Conservation (phyloP, 2,113 vertebrate genomes). For the Smithornis capensis region DNA sequence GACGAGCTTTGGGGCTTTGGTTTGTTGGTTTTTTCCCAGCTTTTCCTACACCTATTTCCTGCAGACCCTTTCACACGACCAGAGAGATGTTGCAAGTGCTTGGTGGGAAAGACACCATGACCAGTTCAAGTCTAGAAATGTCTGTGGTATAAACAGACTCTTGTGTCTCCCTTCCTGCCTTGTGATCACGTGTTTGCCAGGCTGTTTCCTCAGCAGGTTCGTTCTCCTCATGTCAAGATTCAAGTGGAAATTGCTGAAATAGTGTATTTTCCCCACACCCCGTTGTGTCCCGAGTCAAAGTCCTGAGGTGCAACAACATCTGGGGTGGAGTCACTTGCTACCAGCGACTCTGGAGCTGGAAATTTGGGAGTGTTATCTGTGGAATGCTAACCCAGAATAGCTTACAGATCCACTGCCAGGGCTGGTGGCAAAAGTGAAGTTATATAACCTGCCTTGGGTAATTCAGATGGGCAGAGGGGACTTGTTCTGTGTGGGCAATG, state of each 20-base stretch:
- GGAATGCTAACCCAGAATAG: neutral
- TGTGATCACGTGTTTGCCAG: neutral
- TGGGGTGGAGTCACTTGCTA: neutral
- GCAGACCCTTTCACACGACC: neutral
- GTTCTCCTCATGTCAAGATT: neutral
- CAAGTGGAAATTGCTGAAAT: neutral
- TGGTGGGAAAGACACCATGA: neutral
- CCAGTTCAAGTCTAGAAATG: neutral
- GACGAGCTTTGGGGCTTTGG: rapidly evolving
- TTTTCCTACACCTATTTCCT: neutral
- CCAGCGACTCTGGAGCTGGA: neutral
- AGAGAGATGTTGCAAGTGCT: neutral
- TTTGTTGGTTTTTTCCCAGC: neutral
- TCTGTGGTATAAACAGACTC: neutral
- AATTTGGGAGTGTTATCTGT: neutral
- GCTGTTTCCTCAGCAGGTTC: neutral
- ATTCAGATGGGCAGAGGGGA: neutral
- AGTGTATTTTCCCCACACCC: neutral
- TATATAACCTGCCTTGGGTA: neutral
- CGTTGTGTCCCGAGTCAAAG: neutral
- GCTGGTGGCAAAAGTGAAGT: neutral
- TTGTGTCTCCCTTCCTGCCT: neutral
- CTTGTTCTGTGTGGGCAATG: rapidly evolving
- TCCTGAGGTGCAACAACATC: neutral
- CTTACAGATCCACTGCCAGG: neutral